Percentiles rank a stretch among this genome's conserved stretches.
These are phyloP conservation scores for Plagiodera versicolora DNA, from an alignment of 2,888 invertebrate species.

Conservation along the genomic window DNA sequence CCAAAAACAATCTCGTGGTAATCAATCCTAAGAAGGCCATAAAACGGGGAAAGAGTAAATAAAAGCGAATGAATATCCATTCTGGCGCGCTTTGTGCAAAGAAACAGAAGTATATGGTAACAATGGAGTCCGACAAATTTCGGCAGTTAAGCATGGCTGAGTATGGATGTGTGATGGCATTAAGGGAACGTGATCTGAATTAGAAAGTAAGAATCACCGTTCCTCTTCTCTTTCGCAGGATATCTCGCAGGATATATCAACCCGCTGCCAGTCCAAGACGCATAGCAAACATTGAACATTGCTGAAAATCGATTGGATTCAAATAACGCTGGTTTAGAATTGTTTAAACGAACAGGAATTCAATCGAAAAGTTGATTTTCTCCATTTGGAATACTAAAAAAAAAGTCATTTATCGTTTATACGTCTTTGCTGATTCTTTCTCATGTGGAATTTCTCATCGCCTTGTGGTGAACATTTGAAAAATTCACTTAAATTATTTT, in stretches of 20 bases:
- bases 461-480: too few relatives aligned
- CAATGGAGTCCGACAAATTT: conserved; percentile 47
- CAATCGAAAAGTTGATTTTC: too few relatives aligned
- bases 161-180: conserved; percentile 54
- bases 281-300: too few relatives aligned
- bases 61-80: conserved; percentile 35
- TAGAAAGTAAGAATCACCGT: conserved; percentile 53
- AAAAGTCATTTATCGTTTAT: too few relatives aligned
- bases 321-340: too few relatives aligned
- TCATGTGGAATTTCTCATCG: too few relatives aligned
- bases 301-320: too few relatives aligned
- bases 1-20: background rate
- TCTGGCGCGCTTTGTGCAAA: conserved; percentile 33
- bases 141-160: conserved; percentile 48
- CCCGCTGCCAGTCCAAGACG: conserved; percentile 18
- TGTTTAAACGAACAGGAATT: too few relatives aligned
- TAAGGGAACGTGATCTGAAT: conserved; percentile 54
- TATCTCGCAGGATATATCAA: conserved; percentile 41
- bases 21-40: conserved; percentile 7
- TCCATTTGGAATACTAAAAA: too few relatives aligned
- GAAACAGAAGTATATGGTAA: conserved; percentile 40
- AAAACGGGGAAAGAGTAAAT: conserved; percentile 29
- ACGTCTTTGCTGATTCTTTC: too few relatives aligned
- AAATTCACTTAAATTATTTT: too few relatives aligned
- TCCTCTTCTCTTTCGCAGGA: conserved; percentile 39